Percentiles rank a stretch among this genome's conserved stretches.
These are phyloP conservation scores for Campaea margaritaria DNA, from an alignment of 2,888 invertebrate genomes.

Conservation along the genomic window DNA sequence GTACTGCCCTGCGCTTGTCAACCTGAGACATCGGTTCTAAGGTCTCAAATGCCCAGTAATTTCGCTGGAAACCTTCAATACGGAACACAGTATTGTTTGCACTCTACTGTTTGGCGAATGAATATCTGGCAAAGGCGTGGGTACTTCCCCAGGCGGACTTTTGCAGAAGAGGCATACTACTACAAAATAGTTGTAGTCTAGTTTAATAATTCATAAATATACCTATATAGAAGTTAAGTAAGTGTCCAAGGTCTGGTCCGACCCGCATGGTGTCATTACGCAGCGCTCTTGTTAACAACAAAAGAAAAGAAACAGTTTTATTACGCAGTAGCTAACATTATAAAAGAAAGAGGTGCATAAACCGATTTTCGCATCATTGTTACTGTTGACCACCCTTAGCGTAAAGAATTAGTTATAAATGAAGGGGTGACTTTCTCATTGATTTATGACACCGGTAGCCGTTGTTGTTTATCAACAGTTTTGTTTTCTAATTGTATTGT, in stretches of 20 bases:
- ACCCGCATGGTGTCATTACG: slow-evolving; percentile 51
- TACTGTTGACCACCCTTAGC: slow-evolving; percentile 61
- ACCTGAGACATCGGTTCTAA: too few relatives aligned
- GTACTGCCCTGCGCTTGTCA: too few relatives aligned
- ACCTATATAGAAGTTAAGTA: too few relatives aligned
- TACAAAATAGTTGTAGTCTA: too few relatives aligned
- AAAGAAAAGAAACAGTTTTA: slow-evolving; percentile 67
- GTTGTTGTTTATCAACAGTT: slow-evolving; percentile 43
- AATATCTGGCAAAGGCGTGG: too few relatives aligned
- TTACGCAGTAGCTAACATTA: slow-evolving; percentile 68
- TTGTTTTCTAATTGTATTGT: slow-evolving; percentile 41
- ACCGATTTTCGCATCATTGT: slow-evolving; percentile 54
- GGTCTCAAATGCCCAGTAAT: too few relatives aligned
- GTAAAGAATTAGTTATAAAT: slow-evolving; percentile 60
- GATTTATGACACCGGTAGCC: slow-evolving; percentile 66
- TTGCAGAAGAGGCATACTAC: too few relatives aligned
- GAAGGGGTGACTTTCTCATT: slow-evolving; percentile 55
- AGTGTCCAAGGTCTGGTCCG: neutral
- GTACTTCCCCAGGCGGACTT: too few relatives aligned
- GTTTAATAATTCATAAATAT: too few relatives aligned
- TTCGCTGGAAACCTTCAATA: too few relatives aligned
- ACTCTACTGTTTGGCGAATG: too few relatives aligned
- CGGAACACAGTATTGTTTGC: too few relatives aligned
- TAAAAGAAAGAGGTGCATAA: slow-evolving; percentile 67
- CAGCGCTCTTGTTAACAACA: slow-evolving; percentile 30